A percentile compares a stretch with the other conserved stretches of the same genome.
These are phyloP conservation scores for Genyomyrus donnyi DNA, from an alignment of 2,113 vertebrate genomes.

Conservation along the genomic window DNA sequence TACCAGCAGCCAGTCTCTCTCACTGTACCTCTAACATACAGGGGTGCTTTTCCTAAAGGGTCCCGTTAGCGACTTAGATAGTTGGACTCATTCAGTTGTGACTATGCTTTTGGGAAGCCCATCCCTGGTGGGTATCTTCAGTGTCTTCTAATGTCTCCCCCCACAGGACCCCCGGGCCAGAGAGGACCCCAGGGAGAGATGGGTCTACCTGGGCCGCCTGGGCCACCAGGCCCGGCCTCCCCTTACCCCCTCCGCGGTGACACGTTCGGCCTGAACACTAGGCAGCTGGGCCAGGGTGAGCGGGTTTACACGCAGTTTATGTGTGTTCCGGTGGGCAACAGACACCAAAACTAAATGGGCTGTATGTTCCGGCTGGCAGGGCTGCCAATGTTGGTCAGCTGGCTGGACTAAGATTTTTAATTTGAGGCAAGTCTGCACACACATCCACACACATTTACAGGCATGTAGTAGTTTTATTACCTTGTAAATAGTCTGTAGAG, in stretches of 20 bases:
- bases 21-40: neutral
- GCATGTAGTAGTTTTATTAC: neutral
- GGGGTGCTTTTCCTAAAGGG: neutral
- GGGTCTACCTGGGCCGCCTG: conserved; percentile 62
- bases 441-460: neutral
- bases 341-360: neutral
- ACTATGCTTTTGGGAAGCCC: neutral
- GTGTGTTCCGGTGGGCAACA: neutral
- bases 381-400: neutral
- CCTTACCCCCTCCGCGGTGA: conserved; percentile 57
- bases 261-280: conserved; percentile 62
- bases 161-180: conserved; percentile 46
- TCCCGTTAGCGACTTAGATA: neutral
- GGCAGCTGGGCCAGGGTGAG: conserved; percentile 62
- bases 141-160: neutral
- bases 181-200: conserved; percentile 67
- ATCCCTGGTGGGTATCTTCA: neutral
- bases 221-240: conserved; percentile 61
- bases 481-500: neutral
- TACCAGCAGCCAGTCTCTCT: neutral
- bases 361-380: neutral
- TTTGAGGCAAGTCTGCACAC: neutral
- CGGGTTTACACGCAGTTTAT: conserved; percentile 5
- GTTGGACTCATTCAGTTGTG: neutral
- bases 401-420: neutral